Percentiles rank a stretch among this genome's conserved stretches.
Conservation (phyloP, 1,140 invertebrate genomes). For the Trichogramma pretiosum region DNA sequence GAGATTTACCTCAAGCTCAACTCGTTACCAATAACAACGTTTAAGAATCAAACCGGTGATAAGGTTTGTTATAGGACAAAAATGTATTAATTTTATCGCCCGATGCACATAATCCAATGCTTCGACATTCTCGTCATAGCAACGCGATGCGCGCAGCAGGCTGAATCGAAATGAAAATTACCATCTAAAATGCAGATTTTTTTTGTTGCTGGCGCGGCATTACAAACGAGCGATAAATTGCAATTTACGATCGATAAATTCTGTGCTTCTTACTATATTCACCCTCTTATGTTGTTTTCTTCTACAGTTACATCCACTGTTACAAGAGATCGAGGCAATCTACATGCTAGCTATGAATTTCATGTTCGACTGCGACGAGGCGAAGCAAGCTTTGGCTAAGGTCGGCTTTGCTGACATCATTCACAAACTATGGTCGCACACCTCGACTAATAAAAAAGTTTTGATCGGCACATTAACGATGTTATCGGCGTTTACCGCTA, state of each 20-base stretch:
- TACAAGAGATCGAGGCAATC: slow-evolving; percentile 42
- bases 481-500: slow-evolving; percentile 47
- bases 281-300: too few species aligned
- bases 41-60: slow-evolving; percentile 33
- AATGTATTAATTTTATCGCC: slow-evolving; percentile 4
- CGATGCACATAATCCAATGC: too few species aligned
- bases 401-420: slow-evolving; percentile 45
- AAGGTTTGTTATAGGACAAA: too few species aligned
- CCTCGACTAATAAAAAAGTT: slow-evolving; percentile 38
- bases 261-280: too few species aligned
- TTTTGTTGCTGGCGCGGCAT: too few species aligned
- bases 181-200: too few species aligned
- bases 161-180: too few species aligned
- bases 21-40: slow-evolving; percentile 43
- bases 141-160: too few species aligned
- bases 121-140: too few species aligned
- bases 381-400: slow-evolving; percentile 37
- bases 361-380: slow-evolving; percentile 32
- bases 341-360: slow-evolving; percentile 48
- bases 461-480: slow-evolving; percentile 42
- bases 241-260: too few species aligned
- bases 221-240: too few species aligned
- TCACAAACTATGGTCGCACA: slow-evolving; percentile 51
- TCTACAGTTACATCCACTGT: slow-evolving; percentile 37
- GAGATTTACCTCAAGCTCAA: slow-evolving; percentile 44